Base-by-base conservation (phyloP, 2,888 invertebrate species). In the Mellilla xanthometata region DNA sequence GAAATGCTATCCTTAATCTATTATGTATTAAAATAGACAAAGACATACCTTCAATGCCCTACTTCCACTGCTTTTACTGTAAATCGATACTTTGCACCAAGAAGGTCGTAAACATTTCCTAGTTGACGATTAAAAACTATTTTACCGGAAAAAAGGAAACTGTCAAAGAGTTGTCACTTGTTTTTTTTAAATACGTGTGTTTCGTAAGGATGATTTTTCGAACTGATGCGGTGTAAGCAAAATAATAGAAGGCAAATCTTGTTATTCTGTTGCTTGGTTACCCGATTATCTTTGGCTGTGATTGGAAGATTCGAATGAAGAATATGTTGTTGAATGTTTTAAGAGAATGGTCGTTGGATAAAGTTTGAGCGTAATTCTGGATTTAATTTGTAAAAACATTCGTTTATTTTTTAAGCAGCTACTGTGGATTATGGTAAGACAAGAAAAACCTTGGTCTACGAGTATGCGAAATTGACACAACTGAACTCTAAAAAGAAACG, bases 211-310 rank as follows among this genome's bases (percentile, higher is more conserved):
- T 19, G 29, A 22, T 38, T n/a, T 3, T 33, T 12, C 22, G 11
- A 12, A 48, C 47, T 48, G 41, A 15, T 38, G 31, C 24, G 22
- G 10, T 13, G 3, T 31, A 24, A 9, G 19, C 12, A 15, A 22
- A 36, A 30, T 11, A 11, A 27, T 24, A 9, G 39, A 44, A 39
- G 31, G 47, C 6, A 43, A 54, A 41, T 41, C 63, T n/a, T 81
- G 83, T 84, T 84, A 80, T 84, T 73, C 34, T 13, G 82, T 84
- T 76, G 66, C 84, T 60, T 57, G 42, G 83, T 58, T 60, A 83
- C 80, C 12, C 27, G 1, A 33, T 38, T 10, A 10, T 3, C 40
- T 40, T 27, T 12, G 7, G 24, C 38, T 28, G 36, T 45, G 29
- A 33, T 36, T 50, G 44, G 56, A 39, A 11, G 36, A 38, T 35